Conservation (phyloP, 2,888 invertebrate species). For the Axea sp. region DNA sequence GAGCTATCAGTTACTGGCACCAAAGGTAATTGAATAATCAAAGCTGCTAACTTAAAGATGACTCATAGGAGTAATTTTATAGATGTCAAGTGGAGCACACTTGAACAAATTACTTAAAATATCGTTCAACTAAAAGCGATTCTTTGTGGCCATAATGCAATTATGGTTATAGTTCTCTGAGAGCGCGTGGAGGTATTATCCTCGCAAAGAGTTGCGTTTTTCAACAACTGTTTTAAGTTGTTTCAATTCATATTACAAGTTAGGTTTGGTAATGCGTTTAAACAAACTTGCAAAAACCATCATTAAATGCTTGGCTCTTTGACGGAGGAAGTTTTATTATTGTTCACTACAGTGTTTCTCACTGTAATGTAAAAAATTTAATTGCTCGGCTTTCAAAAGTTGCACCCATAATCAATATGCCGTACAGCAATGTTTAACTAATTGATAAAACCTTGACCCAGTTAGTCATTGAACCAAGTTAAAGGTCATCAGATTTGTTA, state of each 20-base stretch:
- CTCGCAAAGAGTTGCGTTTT: too few species aligned
- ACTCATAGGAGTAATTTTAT: constrained; percentile 37
- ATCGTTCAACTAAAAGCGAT: constrained; percentile 33
- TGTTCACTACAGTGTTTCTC: constrained; percentile 4
- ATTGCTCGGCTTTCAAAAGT: constrained; percentile 27
- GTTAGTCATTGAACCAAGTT: constrained; percentile 9
- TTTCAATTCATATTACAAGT: too few species aligned
- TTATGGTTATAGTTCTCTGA: constrained; percentile 9
- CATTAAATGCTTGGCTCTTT: too few species aligned
- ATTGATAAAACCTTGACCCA: constrained; percentile 37
- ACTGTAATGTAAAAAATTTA: constrained; percentile 10
- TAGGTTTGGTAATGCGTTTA: too few species aligned
- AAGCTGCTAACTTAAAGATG: constrained; percentile 50
- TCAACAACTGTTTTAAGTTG: too few species aligned
- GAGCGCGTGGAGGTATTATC: too few species aligned
- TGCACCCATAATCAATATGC: constrained; percentile 33
- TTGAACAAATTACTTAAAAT: constrained; percentile 52
- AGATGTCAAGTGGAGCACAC: constrained; percentile 47
- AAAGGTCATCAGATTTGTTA: constrained; percentile 17
- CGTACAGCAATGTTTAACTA: constrained; percentile 30
- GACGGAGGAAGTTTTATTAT: constrained; percentile 18
- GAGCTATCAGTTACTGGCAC: constrained; percentile 50
- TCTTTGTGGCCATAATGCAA: constrained; percentile 19
- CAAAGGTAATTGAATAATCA: constrained; percentile 56
- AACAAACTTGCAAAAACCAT: too few species aligned